phyloP scores from a whole-genome alignment of 2,888 invertebrate species.

The Lamellibrachia satsuma region DNA sequence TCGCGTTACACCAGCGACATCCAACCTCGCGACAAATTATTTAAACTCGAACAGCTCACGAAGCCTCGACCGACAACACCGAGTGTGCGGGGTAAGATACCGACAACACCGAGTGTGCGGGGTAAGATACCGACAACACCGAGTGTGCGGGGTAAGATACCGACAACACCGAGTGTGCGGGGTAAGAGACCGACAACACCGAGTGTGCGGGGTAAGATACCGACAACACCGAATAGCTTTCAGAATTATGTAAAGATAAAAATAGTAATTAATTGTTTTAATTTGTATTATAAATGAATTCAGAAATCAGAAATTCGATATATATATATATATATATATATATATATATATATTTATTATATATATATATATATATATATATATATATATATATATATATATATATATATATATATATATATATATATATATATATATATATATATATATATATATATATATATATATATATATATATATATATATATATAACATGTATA shows the following conservation, averaged over 20 bases:
- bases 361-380: constrained; percentile 25
- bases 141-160: too few relatives aligned
- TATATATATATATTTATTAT: not conserved
- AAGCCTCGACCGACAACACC: not conserved
- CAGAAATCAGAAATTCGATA: too few relatives aligned
- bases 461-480: constrained; percentile 18
- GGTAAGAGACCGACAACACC: too few relatives aligned
- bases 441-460: constrained; percentile 18
- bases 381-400: constrained; percentile 24
- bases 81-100: not conserved
- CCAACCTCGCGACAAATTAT: constrained; percentile 5
- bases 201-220: too few relatives aligned
- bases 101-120: not conserved
- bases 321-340: not conserved
- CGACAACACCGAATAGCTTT: not conserved
- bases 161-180: too few relatives aligned
- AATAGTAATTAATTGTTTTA: not conserved
- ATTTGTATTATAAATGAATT: too few relatives aligned
- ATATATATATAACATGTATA: too few relatives aligned
- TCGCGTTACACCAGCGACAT: not conserved
- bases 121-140: too few relatives aligned
- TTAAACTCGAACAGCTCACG: not conserved
- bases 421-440: not conserved
- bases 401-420: constrained; percentile 17
- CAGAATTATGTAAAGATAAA: not conserved